Conservation (phyloP, 2,113 vertebrate genomes). For the Scopus umbretta region DNA sequence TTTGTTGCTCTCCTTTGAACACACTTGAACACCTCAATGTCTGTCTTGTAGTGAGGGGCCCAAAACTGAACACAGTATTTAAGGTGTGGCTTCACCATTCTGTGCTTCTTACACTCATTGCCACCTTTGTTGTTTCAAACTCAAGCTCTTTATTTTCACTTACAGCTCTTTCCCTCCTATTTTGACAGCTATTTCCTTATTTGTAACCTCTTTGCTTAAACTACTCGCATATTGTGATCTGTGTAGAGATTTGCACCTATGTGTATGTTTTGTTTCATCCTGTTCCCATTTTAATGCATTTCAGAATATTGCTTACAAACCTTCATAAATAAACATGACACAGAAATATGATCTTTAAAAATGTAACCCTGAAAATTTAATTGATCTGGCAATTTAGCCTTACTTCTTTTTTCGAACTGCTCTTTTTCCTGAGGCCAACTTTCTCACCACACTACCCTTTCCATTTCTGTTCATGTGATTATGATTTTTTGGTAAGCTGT, state of each 20-base stretch:
- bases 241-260: background rate
- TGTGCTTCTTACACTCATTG: background rate
- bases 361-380: background rate
- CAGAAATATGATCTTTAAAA: background rate
- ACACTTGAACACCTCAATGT: accelerated
- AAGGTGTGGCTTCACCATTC: background rate
- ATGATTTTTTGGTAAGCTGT: background rate
- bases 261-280: background rate
- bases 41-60: background rate
- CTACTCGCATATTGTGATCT: background rate
- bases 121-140: background rate
- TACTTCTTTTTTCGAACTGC: background rate
- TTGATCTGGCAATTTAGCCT: background rate
- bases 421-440: background rate
- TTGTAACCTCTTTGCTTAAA: background rate
- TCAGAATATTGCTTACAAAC: background rate
- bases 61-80: background rate
- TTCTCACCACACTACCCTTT: background rate
- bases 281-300: background rate
- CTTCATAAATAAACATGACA: background rate
- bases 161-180: background rate
- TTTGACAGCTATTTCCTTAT: background rate
- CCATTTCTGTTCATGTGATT: background rate
- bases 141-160: background rate
- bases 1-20: background rate